A percentile compares a stretch with the other conserved stretches of the same genome.
These are phyloP conservation scores for Ataeniobius toweri DNA, from an alignment of 2,797 vertebrate genomes.

Conservation along the genomic window DNA sequence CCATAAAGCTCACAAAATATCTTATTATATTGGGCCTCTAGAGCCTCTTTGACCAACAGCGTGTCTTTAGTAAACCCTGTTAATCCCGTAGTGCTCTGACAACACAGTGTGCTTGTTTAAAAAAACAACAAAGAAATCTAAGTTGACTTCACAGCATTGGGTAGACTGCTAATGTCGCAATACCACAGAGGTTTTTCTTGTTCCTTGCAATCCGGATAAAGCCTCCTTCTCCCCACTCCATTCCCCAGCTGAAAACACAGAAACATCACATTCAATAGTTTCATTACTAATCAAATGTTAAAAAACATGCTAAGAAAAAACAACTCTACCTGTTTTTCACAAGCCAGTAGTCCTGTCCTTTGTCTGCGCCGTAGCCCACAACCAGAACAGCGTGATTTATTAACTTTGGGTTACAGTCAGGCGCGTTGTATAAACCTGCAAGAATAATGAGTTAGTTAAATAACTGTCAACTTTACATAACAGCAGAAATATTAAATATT, in stretches of 20 bases:
- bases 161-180: conserved; percentile 60
- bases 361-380: conserved; percentile 74
- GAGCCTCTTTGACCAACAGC: neutral
- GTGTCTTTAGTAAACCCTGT: neutral
- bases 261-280: neutral
- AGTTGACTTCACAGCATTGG: conserved; percentile 46
- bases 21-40: neutral
- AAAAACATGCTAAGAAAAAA: neutral
- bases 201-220: conserved; percentile 74
- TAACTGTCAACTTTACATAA: neutral
- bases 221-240: conserved; percentile 72
- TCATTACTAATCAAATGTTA: neutral
- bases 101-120: neutral
- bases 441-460: neutral
- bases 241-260: conserved; percentile 73
- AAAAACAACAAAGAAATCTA: neutral
- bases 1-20: neutral
- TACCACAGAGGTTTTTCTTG: conserved; percentile 68
- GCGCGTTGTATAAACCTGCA: conserved; percentile 72
- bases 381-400: conserved; percentile 76
- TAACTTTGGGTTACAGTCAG: conserved; percentile 52
- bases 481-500: neutral
- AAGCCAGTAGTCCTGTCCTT: conserved; percentile 77
- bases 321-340: conserved; percentile 76
- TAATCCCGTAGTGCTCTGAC: neutral